Percentiles rank a stretch among this genome's conserved stretches.
These are phyloP conservation scores for Conger conger DNA, from an alignment of 2,113 vertebrate genomes.

Conservation along the genomic window DNA sequence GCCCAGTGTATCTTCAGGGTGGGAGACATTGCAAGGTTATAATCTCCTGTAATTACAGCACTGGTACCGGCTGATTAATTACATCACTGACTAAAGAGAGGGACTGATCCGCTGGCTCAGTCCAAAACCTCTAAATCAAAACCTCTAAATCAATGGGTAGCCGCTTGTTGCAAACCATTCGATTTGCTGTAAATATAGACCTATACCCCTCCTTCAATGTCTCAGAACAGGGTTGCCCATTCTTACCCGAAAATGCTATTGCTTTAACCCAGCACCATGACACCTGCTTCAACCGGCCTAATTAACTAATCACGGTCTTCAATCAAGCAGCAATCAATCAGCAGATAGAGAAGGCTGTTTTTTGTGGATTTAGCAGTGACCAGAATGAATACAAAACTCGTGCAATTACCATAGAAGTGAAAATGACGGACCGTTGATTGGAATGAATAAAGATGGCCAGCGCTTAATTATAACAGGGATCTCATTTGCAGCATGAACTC, in stretches of 20 bases:
- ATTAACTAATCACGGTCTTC: too few species aligned
- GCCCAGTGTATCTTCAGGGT: not conserved
- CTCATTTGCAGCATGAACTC: not conserved
- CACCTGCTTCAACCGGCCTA: too few species aligned
- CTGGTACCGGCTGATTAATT: not conserved
- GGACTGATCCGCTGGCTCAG: not conserved
- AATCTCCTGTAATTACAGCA: not conserved
- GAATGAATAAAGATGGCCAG: too few species aligned
- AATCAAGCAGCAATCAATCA: too few species aligned
- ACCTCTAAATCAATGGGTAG: not conserved
- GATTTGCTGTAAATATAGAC: not conserved
- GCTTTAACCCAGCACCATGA: too few species aligned
- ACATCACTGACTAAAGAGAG: not conserved
- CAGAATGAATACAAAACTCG: not conserved
- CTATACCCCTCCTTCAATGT: not conserved
- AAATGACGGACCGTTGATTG: too few species aligned
- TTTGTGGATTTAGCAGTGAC: not conserved
- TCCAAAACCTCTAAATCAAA: not conserved
- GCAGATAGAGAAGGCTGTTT: too few species aligned
- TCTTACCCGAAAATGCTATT: too few species aligned
- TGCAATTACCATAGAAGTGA: too few species aligned
- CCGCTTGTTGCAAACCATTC: not conserved
- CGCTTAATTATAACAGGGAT: not conserved
- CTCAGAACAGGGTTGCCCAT: too few species aligned
- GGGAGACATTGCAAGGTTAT: not conserved